These are phyloP conservation scores for Octopus sinensis DNA, from an alignment of 1,140 invertebrate species.

Conservation along the genomic window DNA sequence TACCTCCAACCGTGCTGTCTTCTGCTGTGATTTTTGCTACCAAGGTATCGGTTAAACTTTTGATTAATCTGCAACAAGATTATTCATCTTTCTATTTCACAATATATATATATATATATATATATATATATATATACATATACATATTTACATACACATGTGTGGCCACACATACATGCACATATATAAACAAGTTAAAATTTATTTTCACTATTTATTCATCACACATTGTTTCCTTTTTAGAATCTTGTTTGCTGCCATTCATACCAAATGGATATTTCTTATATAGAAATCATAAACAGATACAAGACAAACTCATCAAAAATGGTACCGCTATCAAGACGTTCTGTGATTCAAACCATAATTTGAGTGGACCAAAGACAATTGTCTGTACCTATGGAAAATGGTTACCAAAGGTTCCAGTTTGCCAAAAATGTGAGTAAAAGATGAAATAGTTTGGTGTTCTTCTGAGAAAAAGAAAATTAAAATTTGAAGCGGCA, in stretches of 20 bases:
- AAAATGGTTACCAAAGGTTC: not conserved
- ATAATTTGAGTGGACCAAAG: not conserved
- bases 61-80: too few relatives aligned
- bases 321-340: not conserved
- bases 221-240: not conserved
- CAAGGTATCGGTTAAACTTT: too few relatives aligned
- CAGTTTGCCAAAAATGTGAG: not conserved
- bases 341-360: not conserved
- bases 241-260: not conserved
- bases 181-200: too few relatives aligned
- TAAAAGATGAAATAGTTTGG: not conserved
- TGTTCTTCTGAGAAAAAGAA: too few relatives aligned
- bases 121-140: too few relatives aligned
- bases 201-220: not conserved
- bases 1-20: too few relatives aligned
- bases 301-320: not conserved
- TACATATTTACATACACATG: too few relatives aligned
- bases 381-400: not conserved
- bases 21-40: too few relatives aligned
- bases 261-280: not conserved
- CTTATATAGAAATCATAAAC: not conserved
- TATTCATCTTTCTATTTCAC: too few relatives aligned
- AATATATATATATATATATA: too few relatives aligned
- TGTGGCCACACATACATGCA: too few relatives aligned
- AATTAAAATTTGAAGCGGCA: too few relatives aligned